phyloP scores from a whole-genome alignment of 2,113 vertebrate genomes.

The Alexandromys fortis region DNA sequence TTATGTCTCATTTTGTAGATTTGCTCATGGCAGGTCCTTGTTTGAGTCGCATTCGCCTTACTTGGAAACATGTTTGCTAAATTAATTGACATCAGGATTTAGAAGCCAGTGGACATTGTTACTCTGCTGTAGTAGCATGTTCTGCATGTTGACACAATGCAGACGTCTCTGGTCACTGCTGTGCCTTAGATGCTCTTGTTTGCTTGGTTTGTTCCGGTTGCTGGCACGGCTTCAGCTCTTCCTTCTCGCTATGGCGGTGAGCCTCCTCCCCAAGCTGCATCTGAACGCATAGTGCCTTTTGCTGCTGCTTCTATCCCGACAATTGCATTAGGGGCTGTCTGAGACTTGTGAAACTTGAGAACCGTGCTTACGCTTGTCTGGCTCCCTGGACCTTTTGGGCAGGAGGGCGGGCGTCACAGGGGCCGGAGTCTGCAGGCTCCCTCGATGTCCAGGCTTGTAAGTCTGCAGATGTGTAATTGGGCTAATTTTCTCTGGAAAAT shows the following conservation, averaged over 20 bases:
- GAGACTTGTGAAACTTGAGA: not conserved
- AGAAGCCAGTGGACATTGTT: not conserved
- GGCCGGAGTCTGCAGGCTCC: not conserved
- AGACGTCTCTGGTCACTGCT: not conserved
- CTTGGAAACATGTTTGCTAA: not conserved
- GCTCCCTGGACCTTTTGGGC: not conserved
- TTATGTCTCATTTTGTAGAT: not conserved
- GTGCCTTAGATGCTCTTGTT: not conserved
- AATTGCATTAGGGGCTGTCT: not conserved
- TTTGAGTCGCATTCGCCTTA: not conserved
- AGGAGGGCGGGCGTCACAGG: not conserved
- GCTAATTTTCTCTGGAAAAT: slow-evolving; percentile 69
- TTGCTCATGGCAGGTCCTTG: slow-evolving; percentile 25
- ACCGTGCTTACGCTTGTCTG: not conserved
- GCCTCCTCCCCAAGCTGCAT: not conserved
- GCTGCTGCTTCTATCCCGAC: not conserved
- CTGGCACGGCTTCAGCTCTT: not conserved
- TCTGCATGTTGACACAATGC: not conserved
- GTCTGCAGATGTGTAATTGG: slow-evolving; percentile 45
- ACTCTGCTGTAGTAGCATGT: slow-evolving; percentile 11
- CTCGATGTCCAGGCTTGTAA: slow-evolving; percentile 19
- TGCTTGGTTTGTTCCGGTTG: not conserved
- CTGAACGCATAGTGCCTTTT: not conserved
- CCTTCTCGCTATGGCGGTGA: not conserved
- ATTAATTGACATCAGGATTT: slow-evolving; percentile 31